Evolutionary conservation across 2,888 invertebrate genomes (phyloP).

Genomic region (Drosophila melanosoma): DNA sequence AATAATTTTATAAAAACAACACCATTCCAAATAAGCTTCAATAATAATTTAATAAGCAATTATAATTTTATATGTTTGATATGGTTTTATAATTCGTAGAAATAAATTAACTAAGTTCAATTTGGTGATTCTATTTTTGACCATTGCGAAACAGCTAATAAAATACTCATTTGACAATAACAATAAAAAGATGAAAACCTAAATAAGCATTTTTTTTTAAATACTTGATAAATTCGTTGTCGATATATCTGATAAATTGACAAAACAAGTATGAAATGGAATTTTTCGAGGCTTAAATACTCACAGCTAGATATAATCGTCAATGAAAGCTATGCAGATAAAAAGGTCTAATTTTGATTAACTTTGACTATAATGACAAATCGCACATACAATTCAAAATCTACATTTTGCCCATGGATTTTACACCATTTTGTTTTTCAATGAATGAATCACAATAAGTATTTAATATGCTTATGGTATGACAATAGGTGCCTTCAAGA

Average conservation of each 20-base stretch:
- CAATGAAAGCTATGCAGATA: background rate
- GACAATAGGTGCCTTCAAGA: constrained; percentile 56
- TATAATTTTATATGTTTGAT: background rate
- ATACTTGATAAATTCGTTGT: constrained; percentile 21
- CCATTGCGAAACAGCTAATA: background rate
- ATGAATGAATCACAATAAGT: constrained; percentile 55
- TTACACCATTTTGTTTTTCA: constrained; percentile 23
- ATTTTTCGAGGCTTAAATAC: background rate
- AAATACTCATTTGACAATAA: constrained; percentile 1
- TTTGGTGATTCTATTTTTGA: constrained; percentile 19
- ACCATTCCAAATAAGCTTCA: constrained; percentile 29
- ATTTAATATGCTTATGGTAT: constrained; percentile 50
- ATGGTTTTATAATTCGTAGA: constrained; percentile 8
- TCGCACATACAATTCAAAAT: background rate
- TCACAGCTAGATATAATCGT: background rate
- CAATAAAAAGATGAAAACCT: background rate
- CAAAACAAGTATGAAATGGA: background rate
- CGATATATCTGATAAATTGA: constrained; percentile 27
- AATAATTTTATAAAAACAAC: background rate
- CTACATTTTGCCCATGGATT: constrained; percentile 8
- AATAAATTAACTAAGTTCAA: constrained; percentile 2
- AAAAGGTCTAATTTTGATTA: background rate
- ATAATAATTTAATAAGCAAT: constrained; percentile 1
- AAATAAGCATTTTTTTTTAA: constrained; percentile 8
- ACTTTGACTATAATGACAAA: background rate